Evolutionary conservation across 23 tunicate genomes (phyloP).

Genomic region (Trididemnum nubilum): DNA sequence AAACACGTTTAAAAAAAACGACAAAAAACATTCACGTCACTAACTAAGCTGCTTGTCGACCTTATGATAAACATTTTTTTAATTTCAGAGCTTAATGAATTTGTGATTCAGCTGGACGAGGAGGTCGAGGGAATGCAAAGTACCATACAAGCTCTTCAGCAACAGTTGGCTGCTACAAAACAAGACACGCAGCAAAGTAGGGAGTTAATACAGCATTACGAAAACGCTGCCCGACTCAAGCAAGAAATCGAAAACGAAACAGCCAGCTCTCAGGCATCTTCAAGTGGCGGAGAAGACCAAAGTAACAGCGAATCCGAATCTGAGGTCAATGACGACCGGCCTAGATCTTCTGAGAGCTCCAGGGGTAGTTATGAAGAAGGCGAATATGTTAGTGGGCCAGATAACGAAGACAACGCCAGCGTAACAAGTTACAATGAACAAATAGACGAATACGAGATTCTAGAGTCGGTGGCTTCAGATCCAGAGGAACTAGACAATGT

Average conservation of each 20-base stretch:
- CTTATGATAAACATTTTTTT: too few relatives aligned
- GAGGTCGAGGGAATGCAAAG: constrained; percentile 99
- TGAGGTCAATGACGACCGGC: not conserved
- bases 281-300: not conserved
- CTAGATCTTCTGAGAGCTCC: not conserved
- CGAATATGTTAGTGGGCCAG: not conserved
- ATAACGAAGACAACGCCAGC: not conserved
- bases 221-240: not conserved
- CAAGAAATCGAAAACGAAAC: not conserved
- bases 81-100: constrained; percentile 81
- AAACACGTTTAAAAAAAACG: too few relatives aligned
- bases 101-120: constrained; percentile 97
- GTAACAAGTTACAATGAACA: constrained; percentile 10
- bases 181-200: constrained; percentile 50
- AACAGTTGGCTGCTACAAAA: constrained; percentile 57
- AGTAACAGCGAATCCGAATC: constrained; percentile 4
- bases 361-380: constrained; percentile 33
- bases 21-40: too few relatives aligned
- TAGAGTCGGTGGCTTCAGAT: not conserved
- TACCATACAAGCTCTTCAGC: constrained; percentile 87
- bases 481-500: not conserved
- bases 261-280: too few relatives aligned
- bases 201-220: constrained; percentile 18
- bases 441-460: constrained; percentile 21
- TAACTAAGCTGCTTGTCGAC: too few relatives aligned